Conservation (phyloP, 2,797 vertebrate genomes). For the Dendrocincla tyrannina region DNA sequence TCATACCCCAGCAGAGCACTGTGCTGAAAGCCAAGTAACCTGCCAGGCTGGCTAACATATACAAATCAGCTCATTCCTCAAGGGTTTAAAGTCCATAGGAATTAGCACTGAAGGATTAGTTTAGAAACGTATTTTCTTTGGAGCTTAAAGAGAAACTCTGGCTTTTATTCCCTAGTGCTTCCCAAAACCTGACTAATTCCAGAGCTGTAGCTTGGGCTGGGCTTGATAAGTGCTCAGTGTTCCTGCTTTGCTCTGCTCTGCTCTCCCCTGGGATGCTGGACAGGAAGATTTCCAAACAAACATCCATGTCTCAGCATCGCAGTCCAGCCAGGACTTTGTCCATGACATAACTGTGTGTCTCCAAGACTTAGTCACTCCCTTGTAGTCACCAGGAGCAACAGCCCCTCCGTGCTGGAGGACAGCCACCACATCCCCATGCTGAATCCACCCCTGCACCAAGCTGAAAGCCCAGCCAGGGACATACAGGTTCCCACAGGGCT, state of each 20-base stretch:
- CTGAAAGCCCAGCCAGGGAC: background rate
- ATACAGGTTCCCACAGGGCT: background rate
- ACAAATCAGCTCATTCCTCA: constrained; percentile 55
- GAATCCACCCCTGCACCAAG: background rate
- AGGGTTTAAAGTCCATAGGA: constrained; percentile 40
- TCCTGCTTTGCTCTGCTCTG: background rate
- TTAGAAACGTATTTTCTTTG: constrained; percentile 46
- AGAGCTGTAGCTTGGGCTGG: background rate
- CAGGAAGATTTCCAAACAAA: background rate
- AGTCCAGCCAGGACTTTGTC: background rate
- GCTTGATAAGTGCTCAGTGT: background rate
- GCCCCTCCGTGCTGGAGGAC: background rate
- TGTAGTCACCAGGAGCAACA: background rate
- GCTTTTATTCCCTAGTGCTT: background rate
- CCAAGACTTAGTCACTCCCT: background rate
- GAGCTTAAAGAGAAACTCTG: background rate
- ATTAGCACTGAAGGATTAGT: constrained; percentile 37
- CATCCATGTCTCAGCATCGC: background rate
- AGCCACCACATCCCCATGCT: background rate
- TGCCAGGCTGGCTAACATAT: background rate
- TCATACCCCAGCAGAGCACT: background rate
- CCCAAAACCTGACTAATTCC: background rate
- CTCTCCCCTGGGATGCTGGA: background rate
- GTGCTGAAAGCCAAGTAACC: constrained; percentile 18
- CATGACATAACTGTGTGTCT: accelerated